Conservation (phyloP, 2,113 vertebrate genomes). For the Xenopus tropicalis region DNA sequence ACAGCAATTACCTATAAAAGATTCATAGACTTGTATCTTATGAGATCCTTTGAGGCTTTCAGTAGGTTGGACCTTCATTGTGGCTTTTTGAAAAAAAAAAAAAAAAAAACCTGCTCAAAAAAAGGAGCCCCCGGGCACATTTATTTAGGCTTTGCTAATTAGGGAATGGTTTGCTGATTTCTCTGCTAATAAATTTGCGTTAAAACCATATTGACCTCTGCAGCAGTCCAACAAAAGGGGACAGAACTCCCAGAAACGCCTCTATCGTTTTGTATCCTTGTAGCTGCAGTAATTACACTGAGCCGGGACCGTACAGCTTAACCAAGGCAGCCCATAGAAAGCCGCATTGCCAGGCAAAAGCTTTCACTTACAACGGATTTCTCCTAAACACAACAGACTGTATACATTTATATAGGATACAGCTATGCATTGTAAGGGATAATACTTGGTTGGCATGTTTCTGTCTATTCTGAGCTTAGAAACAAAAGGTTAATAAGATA, state of each 20-base stretch:
- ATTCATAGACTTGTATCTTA: conserved; percentile 57
- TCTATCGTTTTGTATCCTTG: conserved; percentile 52
- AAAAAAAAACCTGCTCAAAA: conserved; percentile 29
- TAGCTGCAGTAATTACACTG: conserved; percentile 39
- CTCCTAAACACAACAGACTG: too few species aligned
- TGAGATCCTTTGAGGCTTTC: conserved; percentile 55
- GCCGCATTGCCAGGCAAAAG: too few species aligned
- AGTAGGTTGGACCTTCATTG: conserved; percentile 43
- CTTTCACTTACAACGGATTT: too few species aligned
- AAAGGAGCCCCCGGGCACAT: conserved; percentile 65
- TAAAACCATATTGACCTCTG: conserved; percentile 74
- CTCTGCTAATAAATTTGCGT: conserved; percentile 69
- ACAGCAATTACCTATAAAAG: conserved; percentile 66
- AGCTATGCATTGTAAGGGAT: too few species aligned
- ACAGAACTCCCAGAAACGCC: conserved; percentile 51
- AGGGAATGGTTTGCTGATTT: conserved; percentile 71
- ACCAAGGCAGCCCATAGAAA: too few species aligned
- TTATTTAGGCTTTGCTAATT: conserved; percentile 78
- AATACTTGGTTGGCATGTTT: too few species aligned
- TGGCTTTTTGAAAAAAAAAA: conserved; percentile 23
- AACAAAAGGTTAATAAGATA: too few species aligned
- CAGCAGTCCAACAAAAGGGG: conserved; percentile 65
- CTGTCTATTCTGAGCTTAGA: too few species aligned
- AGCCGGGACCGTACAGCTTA: conserved; percentile 18
- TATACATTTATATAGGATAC: too few species aligned